Base-by-base conservation (phyloP, 2,797 vertebrate genomes). In the Urocyon cinereoargenteus region DNA sequence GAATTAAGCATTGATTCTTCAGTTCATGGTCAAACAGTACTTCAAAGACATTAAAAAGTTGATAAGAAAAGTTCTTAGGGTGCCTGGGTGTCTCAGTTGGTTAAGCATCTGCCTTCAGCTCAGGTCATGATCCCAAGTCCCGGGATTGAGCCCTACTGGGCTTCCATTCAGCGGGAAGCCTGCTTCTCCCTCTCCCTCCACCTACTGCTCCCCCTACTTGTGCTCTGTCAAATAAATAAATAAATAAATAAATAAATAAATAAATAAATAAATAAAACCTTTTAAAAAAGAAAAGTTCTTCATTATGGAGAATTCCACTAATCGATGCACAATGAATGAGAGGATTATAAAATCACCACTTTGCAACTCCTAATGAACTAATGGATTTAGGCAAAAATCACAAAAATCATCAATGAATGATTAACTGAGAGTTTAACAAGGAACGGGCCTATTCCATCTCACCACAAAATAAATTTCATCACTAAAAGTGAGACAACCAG, bases 311-410 rank as follows among this genome's bases (percentile, higher is more conserved):
- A 90, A 84, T 90, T 77, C 28, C 59, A 94, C 49, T 64, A 55
- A 82, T 82, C 83, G 49, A 61, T 86, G 28, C 75, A 82, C 73
- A 64, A 82, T 9, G 34, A 87, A 81, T 28, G 16, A 87, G 18
- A 45, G 66, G 9, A 73, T 81, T 51, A 72, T 11, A 87, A 81
- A 87, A 81, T 64, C 45, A 82, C 36, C 75, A 86, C 73, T 91
- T 95, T 91, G 36, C 49, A 91, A 82, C 49, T 87, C 45, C 64
- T 82, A 91, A 82, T 13, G 40, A 95, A 95, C 79, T 86, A 95
- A 66, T 22, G 18, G 34, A 57, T 72, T 82, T 66, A 45, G 40
- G 55, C 53, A 90, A 91, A 95, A 55, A 40, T 82, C 34, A 66
- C 53, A 90, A 91, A 95, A 55, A 40, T 82, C 34, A 66, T 73